These are phyloP conservation scores for Bambusicola thoracicus DNA, from an alignment of 2,113 vertebrate genomes.

Conservation along the genomic window DNA sequence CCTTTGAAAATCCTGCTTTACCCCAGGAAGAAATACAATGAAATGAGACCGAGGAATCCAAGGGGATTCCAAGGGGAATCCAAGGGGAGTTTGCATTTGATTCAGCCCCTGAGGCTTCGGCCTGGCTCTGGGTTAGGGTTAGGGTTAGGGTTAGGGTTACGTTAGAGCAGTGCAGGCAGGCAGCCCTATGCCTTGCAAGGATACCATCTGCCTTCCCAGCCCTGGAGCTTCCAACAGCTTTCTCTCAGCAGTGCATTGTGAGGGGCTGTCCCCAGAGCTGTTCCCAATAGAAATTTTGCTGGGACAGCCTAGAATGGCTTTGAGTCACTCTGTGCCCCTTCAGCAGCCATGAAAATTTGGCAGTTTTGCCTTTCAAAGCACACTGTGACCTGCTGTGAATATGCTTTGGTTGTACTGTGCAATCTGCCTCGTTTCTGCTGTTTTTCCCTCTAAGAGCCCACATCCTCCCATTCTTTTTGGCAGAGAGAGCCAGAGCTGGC, in stretches of 20 bases:
- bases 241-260: constrained; percentile 35
- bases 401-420: neutral
- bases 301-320: neutral
- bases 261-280: neutral
- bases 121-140: fast-evolving
- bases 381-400: neutral
- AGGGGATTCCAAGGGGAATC: neutral
- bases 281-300: neutral
- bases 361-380: neutral
- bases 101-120: neutral
- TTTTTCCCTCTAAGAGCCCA: constrained; percentile 36
- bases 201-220: neutral
- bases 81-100: neutral
- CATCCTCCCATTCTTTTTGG: constrained; percentile 4
- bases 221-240: constrained; percentile 27
- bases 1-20: neutral
- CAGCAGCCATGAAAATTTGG: neutral
- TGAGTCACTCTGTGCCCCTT: fast-evolving
- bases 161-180: fast-evolving
- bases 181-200: neutral
- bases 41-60: neutral
- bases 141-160: no score
- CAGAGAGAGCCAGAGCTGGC: fast-evolving
- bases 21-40: neutral
- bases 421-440: neutral